Conservation (phyloP, 2,797 vertebrate genomes). For the Cirrhinus mrigala region DNA sequence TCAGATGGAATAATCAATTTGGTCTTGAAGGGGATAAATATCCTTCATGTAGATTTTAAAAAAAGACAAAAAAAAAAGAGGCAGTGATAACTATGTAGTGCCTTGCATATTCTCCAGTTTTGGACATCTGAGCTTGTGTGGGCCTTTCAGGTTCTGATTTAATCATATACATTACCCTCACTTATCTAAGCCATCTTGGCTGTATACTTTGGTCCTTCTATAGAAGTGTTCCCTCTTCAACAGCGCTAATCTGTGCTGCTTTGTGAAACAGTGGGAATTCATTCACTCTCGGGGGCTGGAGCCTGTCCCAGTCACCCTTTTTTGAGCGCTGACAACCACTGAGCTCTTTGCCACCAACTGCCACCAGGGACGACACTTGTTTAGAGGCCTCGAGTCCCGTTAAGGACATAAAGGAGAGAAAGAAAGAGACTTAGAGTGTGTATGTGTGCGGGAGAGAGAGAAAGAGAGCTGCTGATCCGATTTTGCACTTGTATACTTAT, state of each 20-base stretch:
- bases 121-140: conserved; percentile 28
- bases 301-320: conserved; percentile 62
- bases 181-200: conserved; percentile 23
- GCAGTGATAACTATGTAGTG: background rate
- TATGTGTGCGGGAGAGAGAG: conserved; percentile 14
- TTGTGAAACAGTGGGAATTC: conserved; percentile 52
- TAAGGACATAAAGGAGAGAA: conserved; percentile 28
- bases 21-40: background rate
- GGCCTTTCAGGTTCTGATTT: conserved; percentile 18
- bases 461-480: conserved; percentile 57
- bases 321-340: conserved; percentile 68
- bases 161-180: conserved; percentile 41
- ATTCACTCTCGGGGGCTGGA: conserved; percentile 35
- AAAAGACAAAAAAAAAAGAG: background rate
- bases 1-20: background rate
- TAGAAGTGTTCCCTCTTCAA: conserved; percentile 63
- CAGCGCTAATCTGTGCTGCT: conserved; percentile 70
- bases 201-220: conserved; percentile 29
- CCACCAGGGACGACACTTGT: conserved; percentile 67
- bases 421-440: conserved; percentile 21
- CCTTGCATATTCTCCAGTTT: conserved; percentile 4
- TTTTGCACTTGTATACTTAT: conserved; percentile 66
- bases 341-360: conserved; percentile 68
- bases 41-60: no score
- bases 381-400: conserved; percentile 47